Conservation (phyloP, 1,140 invertebrate genomes). For the Drosophila sechellia region DNA sequence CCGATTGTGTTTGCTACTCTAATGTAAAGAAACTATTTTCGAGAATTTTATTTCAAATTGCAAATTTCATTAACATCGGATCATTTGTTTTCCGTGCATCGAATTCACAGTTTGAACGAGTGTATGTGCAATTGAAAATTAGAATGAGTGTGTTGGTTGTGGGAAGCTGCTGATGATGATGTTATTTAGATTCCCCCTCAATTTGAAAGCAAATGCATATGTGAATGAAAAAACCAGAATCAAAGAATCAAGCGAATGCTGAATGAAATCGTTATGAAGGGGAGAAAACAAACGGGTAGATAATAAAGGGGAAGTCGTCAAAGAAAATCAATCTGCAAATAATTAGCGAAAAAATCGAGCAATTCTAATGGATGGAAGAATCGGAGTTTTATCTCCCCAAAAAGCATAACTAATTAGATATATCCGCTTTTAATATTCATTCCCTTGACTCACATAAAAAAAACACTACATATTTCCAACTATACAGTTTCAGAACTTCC, state of each 20-base stretch:
- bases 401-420: not conserved
- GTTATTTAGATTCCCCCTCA: conserved; percentile 28
- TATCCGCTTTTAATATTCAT: no score
- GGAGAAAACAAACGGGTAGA: not conserved
- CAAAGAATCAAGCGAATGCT: conserved; percentile 16
- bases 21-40: not conserved
- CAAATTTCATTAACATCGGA: not conserved
- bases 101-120: conserved; percentile 4
- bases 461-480: not conserved
- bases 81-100: not conserved
- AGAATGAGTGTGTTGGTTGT: conserved; percentile 25
- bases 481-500: not conserved
- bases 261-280: conserved; percentile 22
- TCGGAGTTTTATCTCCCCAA: not conserved
- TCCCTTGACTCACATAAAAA: no score
- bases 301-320: not conserved
- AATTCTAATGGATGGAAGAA: not conserved
- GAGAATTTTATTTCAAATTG: not conserved
- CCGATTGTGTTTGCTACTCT: no score
- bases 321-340: conserved; percentile 14
- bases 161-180: conserved; percentile 23
- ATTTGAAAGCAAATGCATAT: conserved; percentile 25
- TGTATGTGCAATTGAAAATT: conserved; percentile 26
- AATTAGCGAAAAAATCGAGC: not conserved
- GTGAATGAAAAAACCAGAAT: conserved; percentile 30